Conservation (phyloP, 2,888 invertebrate genomes). For the Troides helena region DNA sequence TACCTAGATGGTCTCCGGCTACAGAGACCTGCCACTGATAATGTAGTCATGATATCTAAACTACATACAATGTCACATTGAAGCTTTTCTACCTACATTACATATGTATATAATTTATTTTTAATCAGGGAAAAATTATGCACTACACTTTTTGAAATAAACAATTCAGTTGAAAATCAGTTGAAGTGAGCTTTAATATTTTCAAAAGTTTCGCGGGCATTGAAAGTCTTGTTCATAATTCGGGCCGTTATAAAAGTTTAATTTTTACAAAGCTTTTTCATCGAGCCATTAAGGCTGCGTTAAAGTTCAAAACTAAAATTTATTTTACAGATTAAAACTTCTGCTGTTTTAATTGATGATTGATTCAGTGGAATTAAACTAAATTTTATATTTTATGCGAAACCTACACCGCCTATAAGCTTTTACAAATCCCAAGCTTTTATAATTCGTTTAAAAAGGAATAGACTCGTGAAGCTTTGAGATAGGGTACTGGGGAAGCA, state of each 20-base stretch:
- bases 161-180: not conserved
- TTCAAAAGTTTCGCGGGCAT: not conserved
- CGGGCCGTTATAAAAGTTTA: slow-evolving; percentile 1
- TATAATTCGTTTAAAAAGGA: too few species aligned
- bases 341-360: not conserved
- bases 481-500: too few species aligned
- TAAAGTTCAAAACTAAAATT: not conserved
- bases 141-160: not conserved
- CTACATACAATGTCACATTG: too few species aligned
- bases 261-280: slow-evolving; percentile 1
- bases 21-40: too few species aligned
- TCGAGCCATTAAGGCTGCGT: not conserved
- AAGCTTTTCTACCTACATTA: too few species aligned
- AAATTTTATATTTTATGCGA: not conserved
- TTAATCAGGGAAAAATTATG: not conserved
- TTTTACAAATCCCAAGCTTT: not conserved
- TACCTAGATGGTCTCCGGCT: too few species aligned
- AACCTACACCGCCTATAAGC: not conserved
- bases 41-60: too few species aligned
- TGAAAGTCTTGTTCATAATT: slow-evolving; percentile 1
- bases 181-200: not conserved
- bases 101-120: not conserved
- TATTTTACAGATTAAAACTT: slow-evolving; percentile 1
- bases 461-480: too few species aligned
- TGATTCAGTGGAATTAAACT: not conserved